Percentiles rank a stretch among this genome's conserved stretches.
Evolutionary conservation across 2,113 vertebrate species (phyloP).

Genomic region (Isichthys henryi): DNA sequence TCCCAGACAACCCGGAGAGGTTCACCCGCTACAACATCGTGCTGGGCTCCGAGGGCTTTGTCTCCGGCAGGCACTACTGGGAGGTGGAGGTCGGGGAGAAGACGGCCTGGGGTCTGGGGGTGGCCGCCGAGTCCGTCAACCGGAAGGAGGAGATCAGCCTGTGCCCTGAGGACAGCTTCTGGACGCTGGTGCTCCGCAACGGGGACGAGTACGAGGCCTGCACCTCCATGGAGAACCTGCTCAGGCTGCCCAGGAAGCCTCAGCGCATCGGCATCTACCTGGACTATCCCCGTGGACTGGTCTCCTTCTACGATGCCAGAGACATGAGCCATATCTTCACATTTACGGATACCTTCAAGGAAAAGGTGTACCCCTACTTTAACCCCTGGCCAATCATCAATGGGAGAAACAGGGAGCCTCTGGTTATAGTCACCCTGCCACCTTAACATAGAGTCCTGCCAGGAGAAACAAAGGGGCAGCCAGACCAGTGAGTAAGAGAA

Average conservation of each 20-base stretch:
- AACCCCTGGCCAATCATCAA: constrained; percentile 74
- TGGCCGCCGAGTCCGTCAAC: constrained; percentile 63
- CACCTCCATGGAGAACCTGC: constrained; percentile 52
- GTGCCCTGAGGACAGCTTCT: constrained; percentile 72
- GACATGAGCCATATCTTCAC: constrained; percentile 75
- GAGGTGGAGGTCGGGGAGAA: constrained; percentile 74
- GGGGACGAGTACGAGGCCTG: constrained; percentile 63
- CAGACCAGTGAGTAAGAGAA: not conserved
- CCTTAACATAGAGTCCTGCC: not conserved
- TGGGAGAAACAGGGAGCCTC: constrained; percentile 59
- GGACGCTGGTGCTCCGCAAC: constrained; percentile 66
- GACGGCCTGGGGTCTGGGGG: constrained; percentile 75
- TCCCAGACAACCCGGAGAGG: constrained; percentile 59
- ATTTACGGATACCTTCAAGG: constrained; percentile 56
- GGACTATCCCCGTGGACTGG: constrained; percentile 60
- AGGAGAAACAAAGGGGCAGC: not conserved
- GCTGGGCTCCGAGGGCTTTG: constrained; percentile 54
- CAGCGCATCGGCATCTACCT: constrained; percentile 66
- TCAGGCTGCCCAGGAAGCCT: constrained; percentile 44
- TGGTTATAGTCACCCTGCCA: constrained; percentile 44
- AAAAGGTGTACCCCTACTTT: constrained; percentile 70
- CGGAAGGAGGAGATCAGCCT: constrained; percentile 66
- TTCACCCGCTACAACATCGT: constrained; percentile 75
- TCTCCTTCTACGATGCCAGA: constrained; percentile 68
- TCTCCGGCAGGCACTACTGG: constrained; percentile 69